These are phyloP conservation scores for Microtus montanus DNA, from an alignment of 2,113 vertebrate genomes.

Conservation along the genomic window DNA sequence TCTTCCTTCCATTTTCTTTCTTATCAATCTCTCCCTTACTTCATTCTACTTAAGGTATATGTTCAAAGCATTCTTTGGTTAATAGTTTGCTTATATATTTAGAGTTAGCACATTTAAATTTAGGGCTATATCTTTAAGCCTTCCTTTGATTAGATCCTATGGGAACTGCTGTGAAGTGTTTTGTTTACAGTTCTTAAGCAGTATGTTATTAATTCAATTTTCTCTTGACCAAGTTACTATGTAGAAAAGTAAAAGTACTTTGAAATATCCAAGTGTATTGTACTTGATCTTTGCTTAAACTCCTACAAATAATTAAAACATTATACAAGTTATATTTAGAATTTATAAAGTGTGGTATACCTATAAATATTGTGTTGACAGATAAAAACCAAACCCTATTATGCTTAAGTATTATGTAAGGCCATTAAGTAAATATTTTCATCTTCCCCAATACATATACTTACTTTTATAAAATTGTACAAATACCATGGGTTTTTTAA, in stretches of 20 bases:
- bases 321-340: conserved; percentile 10
- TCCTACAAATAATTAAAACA: conserved; percentile 27
- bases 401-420: conserved; percentile 6
- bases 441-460: neutral
- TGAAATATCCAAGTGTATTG: neutral
- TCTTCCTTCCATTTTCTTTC: rapidly evolving
- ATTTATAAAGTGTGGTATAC: neutral
- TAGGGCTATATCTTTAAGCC: conserved; percentile 6
- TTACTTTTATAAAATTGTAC: conserved; percentile 9
- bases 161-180: neutral
- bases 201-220: neutral
- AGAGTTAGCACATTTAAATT: neutral
- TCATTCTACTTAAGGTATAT: neutral
- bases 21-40: neutral
- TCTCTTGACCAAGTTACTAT: conserved; percentile 24
- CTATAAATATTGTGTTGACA: conserved; percentile 14
- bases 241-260: neutral
- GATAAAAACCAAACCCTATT: neutral
- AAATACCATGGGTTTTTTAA: neutral
- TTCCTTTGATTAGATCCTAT: neutral
- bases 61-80: neutral
- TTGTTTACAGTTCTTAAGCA: conserved; percentile 47
- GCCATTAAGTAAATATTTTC: neutral
- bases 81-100: neutral
- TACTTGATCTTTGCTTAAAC: conserved; percentile 28